Base-by-base conservation (phyloP, 2,113 vertebrate species). In the Boulengeromyrus knoepffleri region DNA sequence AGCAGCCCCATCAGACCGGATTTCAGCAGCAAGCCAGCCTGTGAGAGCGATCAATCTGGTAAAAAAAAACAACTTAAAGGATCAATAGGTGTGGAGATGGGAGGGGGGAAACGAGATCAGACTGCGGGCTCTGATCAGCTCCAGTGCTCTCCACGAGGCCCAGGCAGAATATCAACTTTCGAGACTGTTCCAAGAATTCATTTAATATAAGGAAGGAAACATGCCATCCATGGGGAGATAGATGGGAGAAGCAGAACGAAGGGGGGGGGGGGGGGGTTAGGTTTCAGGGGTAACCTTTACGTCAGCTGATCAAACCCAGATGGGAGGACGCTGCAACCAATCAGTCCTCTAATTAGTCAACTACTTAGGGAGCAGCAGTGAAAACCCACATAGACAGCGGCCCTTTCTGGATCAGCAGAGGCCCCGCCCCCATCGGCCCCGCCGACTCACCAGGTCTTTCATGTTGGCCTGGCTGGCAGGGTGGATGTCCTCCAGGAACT, bases 401-500 rank as follows among this genome's bases (percentile, higher is more conserved):
- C 53, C 53, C 53, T 21, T 24, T 56, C 56, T 53, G 52, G 52
- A 53, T 53, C 15, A 13, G 27, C 66, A 70, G n/a, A 70, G 27
- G 31, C 31, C 31, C 70, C n/a, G 3, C n/a, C 70, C 15, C 27
- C 3, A 0, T 2, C 19, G 13, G 3, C 15, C 12, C 70, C 58
- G 0, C 58, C 3, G 8, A 27, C 96, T 97, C 94, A 98, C 98
- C 91, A 99, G 95, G 91, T 99, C 98, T 74, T 99, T 97, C 98
- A 99, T 99, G 94, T 97, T 99, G 90, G 96, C 95, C 93, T 98
- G 98, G 91, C 98, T 99, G 52, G 98, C 96, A 89, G 99, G 99
- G 93, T 98, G 97, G 93, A 99, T 97, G 95, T 99, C 98, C 93
- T 99, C 99, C 93, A 99, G 94, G 95, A 99, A 99, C 92, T 99